Conservation (phyloP, 1,140 invertebrate species). For the Diorhabda sublineata region DNA sequence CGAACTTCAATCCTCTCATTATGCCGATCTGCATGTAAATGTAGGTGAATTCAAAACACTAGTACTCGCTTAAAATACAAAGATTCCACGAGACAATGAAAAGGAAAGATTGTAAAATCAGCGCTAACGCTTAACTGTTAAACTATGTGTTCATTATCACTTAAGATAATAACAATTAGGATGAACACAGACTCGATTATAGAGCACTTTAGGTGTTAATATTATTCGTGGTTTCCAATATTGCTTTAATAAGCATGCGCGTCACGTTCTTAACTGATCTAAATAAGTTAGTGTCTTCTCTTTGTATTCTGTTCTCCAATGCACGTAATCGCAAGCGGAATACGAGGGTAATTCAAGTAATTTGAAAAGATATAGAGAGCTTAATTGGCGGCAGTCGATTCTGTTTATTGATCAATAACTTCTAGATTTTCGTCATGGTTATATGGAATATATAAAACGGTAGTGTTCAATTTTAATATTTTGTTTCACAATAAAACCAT, state of each 20-base stretch:
- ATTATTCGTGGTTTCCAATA: conserved; percentile 37
- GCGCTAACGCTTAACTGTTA: conserved; percentile 3
- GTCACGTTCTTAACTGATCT: conserved; percentile 21
- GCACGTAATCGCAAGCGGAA: neutral
- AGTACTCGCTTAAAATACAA: neutral
- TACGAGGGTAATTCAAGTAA: conserved; percentile 2
- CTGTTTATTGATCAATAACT: neutral
- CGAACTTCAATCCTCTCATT: too few species aligned
- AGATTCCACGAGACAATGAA: neutral
- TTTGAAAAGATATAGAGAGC: neutral
- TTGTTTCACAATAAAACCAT: too few species aligned
- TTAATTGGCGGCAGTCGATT: neutral
- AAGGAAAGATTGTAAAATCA: neutral
- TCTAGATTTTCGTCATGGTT: too few species aligned
- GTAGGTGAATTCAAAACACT: too few species aligned
- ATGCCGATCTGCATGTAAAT: too few species aligned
- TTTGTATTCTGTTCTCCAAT: neutral
- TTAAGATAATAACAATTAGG: conserved; percentile 34
- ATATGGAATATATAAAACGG: too few species aligned
- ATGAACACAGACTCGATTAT: conserved; percentile 26
- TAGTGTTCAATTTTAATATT: too few species aligned
- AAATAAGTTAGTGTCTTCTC: conserved; percentile 1
- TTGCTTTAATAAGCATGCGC: conserved; percentile 32
- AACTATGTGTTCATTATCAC: conserved; percentile 30
- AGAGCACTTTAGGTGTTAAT: conserved; percentile 24